These are phyloP conservation scores for Pteria penguin DNA, from an alignment of 2,888 invertebrate species.

Conservation along the genomic window DNA sequence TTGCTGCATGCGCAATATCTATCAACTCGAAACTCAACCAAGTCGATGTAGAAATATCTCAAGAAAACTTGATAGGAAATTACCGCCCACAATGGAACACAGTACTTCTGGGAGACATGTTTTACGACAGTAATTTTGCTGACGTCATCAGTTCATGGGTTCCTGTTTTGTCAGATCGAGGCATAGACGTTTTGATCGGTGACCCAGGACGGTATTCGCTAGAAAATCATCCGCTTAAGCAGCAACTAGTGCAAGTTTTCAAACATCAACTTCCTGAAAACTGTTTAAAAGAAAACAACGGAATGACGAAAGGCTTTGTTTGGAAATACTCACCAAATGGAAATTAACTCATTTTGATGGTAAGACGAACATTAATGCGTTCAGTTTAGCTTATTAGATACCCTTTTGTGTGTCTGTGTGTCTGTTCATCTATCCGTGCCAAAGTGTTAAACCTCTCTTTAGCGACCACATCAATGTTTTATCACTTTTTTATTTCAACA, in stretches of 20 bases:
- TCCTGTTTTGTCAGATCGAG: slow-evolving; percentile 31
- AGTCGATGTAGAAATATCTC: slow-evolving; percentile 81
- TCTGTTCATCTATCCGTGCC: too few species aligned
- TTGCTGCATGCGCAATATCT: slow-evolving; percentile 69
- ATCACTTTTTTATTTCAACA: too few species aligned
- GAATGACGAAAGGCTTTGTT: slow-evolving; percentile 62
- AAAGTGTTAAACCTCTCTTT: too few species aligned
- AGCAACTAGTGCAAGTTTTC: slow-evolving; percentile 49
- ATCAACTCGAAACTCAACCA: slow-evolving; percentile 73
- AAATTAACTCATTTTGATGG: too few species aligned
- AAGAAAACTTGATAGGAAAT: slow-evolving; percentile 82
- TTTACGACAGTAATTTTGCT: slow-evolving; percentile 83
- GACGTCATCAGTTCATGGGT: slow-evolving; percentile 65
- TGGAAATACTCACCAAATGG: slow-evolving; percentile 54
- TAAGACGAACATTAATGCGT: too few species aligned
- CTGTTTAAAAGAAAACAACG: slow-evolving; percentile 64
- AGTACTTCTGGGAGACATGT: slow-evolving; percentile 86
- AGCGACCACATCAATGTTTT: too few species aligned
- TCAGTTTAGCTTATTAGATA: too few species aligned
- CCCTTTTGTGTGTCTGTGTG: too few species aligned
- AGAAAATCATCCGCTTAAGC: slow-evolving; percentile 59
- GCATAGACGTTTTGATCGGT: slow-evolving; percentile 63
- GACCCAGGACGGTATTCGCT: slow-evolving; percentile 74
- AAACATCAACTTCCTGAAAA: slow-evolving; percentile 56
- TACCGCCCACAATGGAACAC: slow-evolving; percentile 81